Percentiles rank a stretch among this genome's conserved stretches.
Evolutionary conservation across 2,797 vertebrate genomes (phyloP).

Genomic region (Hephaestus fuliginosus): DNA sequence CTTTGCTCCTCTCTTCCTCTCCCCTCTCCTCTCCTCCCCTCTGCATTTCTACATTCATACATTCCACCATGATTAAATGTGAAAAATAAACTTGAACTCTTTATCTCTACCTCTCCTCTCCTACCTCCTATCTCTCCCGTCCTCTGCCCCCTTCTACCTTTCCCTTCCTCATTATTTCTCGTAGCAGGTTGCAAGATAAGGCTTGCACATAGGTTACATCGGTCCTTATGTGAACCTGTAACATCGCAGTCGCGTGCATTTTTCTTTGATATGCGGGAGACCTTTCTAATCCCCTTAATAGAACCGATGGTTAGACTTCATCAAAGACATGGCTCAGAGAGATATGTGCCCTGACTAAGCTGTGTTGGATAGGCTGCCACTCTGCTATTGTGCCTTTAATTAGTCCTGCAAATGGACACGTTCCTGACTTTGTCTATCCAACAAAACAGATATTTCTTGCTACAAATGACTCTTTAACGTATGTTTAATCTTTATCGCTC

Average conservation of each 20-base stretch:
- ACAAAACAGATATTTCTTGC: constrained; percentile 28
- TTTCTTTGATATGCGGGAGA: constrained; percentile 61
- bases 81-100: neutral
- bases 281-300: constrained; percentile 72
- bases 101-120: neutral
- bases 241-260: constrained; percentile 38
- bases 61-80: too few relatives aligned
- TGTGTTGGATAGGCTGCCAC: constrained; percentile 41
- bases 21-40: constrained; percentile 6
- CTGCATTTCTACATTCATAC: too few relatives aligned
- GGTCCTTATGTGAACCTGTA: constrained; percentile 50
- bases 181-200: constrained; percentile 48
- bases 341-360: constrained; percentile 56
- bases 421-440: constrained; percentile 19
- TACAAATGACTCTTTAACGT: constrained; percentile 20
- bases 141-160: neutral
- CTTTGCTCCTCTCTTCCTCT: constrained; percentile 1
- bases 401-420: constrained; percentile 37
- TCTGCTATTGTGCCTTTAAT: constrained; percentile 54
- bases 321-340: constrained; percentile 69
- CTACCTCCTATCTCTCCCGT: neutral
- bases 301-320: constrained; percentile 68
- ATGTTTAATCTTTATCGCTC: constrained; percentile 23
- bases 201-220: constrained; percentile 44
- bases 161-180: constrained; percentile 14